phyloP scores from a whole-genome alignment of 2,113 vertebrate genomes.

The Semnornis frantzii region DNA sequence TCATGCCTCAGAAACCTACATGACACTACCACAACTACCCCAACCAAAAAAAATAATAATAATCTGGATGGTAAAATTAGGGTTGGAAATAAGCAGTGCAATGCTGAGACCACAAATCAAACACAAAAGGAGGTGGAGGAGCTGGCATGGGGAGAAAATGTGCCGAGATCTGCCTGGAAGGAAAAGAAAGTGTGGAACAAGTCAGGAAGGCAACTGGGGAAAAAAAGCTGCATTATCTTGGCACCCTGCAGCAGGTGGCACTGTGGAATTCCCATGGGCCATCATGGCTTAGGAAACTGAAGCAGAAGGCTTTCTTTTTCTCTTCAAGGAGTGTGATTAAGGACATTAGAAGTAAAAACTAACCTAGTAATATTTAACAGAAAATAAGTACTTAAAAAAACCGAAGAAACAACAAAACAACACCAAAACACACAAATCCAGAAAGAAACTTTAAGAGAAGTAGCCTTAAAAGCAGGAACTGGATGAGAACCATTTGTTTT shows the following conservation, averaged over 20 bases:
- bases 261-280: neutral
- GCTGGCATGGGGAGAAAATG: neutral
- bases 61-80: neutral
- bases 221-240: neutral
- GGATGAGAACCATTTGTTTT: neutral
- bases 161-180: neutral
- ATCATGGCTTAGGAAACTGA: neutral
- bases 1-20: slow-evolving; percentile 3
- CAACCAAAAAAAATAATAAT: neutral
- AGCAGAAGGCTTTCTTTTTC: neutral
- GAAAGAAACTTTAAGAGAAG: neutral
- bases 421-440: neutral
- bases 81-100: neutral
- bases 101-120: neutral
- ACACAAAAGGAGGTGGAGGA: neutral
- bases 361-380: neutral
- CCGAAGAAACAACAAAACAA: too few species aligned
- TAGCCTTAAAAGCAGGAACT: neutral
- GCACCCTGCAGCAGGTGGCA: neutral
- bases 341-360: neutral
- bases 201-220: neutral
- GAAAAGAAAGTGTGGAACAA: neutral
- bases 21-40: neutral
- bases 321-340: neutral
- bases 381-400: neutral